Evolutionary conservation across 2,888 invertebrate species (phyloP).

Genomic region (Meiosimyza platycephala): DNA sequence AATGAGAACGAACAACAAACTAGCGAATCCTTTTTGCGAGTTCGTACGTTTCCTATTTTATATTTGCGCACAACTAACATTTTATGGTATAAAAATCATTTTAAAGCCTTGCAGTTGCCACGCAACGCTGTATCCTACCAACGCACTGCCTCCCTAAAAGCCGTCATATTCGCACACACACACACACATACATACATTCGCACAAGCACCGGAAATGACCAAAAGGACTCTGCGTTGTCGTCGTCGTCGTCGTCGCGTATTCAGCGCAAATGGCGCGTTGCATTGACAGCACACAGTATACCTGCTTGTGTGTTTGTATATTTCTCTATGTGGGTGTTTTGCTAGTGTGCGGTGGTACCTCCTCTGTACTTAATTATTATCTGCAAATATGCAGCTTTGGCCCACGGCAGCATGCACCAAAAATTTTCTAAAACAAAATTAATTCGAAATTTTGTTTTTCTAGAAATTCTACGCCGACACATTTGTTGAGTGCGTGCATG

Average conservation of each 20-base stretch:
- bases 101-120: slow-evolving; percentile 24
- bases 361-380: slow-evolving; percentile 62
- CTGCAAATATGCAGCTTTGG: slow-evolving; percentile 62
- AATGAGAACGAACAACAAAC: neutral
- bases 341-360: slow-evolving; percentile 50
- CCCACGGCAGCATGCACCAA: slow-evolving; percentile 28
- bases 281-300: slow-evolving; percentile 12
- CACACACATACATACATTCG: slow-evolving; percentile 34
- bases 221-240: slow-evolving; percentile 19
- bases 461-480: slow-evolving; percentile 50
- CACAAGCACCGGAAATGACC: slow-evolving; percentile 37
- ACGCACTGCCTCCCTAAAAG: slow-evolving; percentile 34
- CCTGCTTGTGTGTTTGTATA: neutral
- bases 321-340: neutral
- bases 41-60: slow-evolving; percentile 20
- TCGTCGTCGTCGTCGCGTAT: slow-evolving; percentile 10
- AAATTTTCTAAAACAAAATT: slow-evolving; percentile 66
- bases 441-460: slow-evolving; percentile 63
- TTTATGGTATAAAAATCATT: slow-evolving; percentile 56
- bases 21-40: slow-evolving; percentile 17
- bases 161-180: slow-evolving; percentile 25
- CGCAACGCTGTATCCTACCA: neutral
- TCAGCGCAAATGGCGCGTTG: slow-evolving; percentile 29
- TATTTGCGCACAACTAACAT: slow-evolving; percentile 36
- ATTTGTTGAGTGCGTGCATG: slow-evolving; percentile 5